Base-by-base conservation (phyloP, 2,888 invertebrate genomes). In the Pandemis corylana region DNA sequence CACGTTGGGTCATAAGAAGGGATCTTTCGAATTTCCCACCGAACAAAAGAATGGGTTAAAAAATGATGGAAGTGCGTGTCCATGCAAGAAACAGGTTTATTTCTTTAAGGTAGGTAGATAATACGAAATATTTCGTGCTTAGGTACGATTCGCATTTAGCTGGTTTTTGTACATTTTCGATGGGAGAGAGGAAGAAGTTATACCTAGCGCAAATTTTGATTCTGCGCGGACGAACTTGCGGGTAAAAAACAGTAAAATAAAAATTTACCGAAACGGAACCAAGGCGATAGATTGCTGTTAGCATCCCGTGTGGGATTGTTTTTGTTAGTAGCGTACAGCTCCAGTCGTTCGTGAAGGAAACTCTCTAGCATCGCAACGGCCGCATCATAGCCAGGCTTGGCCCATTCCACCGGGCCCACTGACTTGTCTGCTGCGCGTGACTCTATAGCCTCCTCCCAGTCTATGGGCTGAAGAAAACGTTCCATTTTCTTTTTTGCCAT, bases 181-280 rank as follows among this genome's bases (percentile, higher is more conserved):
- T 36, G 28, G 28, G 28, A 36, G 28, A 36, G 28, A 36, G 3
- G 28, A 36, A 36, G 28, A 36, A 20, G 20, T 20, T 20, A 20
- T 20, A n/a, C n/a, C n/a, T n/a, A 20, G 20, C 20, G 20, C 20
- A 20, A 36, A 36, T 36, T 36, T 36, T 36, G 28, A 2, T 36
- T 36, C 28, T 36, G 28, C 28, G 28, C 28, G 28, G 4, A 36
- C 28, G 28, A 36, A 36, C 3, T 36, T 0, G 28, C 28, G 28
- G 28, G 28, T 36, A 36, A 36, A 36, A 36, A 7, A 2, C 4
- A 36, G 28, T 36, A 51, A 51, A 51, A 51, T 5, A 6, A n/a
- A 15, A 46, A 78, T 92, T 95, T 94, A 96, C 98, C 98, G 94
- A 98, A 98, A 92, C 98, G 98, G 84, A 97, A 96, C 98, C 98